These are phyloP conservation scores for Ovibos moschatus DNA, from an alignment of 2,113 vertebrate genomes.

Conservation along the genomic window DNA sequence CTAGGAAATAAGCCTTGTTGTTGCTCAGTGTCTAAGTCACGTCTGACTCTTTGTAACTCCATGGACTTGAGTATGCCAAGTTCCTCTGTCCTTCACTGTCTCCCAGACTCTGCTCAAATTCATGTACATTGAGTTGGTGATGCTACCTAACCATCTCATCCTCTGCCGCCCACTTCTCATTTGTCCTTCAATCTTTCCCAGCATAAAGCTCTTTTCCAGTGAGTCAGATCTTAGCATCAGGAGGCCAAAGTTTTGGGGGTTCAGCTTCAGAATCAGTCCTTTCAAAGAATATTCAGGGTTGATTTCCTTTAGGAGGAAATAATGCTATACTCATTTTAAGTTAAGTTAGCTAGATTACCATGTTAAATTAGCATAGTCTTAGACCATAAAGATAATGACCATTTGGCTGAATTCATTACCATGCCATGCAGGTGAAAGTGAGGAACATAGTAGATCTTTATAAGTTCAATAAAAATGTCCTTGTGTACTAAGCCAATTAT, in stretches of 20 bases:
- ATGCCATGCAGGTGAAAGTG: rapidly evolving
- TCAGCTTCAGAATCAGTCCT: not conserved
- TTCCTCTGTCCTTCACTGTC: not conserved
- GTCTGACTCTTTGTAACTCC: not conserved
- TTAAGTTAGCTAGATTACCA: not conserved
- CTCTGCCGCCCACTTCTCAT: not conserved
- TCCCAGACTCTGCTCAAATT: not conserved
- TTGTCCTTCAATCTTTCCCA: not conserved
- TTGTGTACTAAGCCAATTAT: not conserved
- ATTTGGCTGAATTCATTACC: not conserved
- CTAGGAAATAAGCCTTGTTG: not conserved
- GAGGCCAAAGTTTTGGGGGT: not conserved
- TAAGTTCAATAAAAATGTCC: not conserved
- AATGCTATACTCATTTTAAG: not conserved
- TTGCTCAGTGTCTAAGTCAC: not conserved
- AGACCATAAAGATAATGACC: not conserved
- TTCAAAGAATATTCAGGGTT: not conserved
- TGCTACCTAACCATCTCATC: not conserved
- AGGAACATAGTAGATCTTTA: not conserved
- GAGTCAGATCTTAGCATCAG: not conserved
- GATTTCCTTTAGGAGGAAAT: not conserved
- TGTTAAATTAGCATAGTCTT: not conserved
- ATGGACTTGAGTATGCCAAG: not conserved
- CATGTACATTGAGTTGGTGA: not conserved
- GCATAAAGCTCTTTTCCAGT: not conserved